phyloP scores from a whole-genome alignment of 2,113 vertebrate genomes.

The Galbula dea region DNA sequence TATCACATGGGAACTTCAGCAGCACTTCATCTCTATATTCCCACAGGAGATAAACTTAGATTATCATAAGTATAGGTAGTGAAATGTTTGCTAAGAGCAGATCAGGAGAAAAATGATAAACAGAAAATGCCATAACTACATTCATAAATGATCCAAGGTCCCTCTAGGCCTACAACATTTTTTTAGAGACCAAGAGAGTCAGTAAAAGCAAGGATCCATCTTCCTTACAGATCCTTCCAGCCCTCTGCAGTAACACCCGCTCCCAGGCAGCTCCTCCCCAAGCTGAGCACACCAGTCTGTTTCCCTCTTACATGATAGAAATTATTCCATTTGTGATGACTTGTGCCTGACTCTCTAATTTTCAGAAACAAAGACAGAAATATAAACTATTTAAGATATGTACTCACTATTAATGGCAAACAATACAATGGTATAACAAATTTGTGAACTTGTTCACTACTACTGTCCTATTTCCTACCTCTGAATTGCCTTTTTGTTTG shows the following conservation, averaged over 20 bases:
- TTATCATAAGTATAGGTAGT: not conserved
- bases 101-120: not conserved
- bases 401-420: not conserved
- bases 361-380: not conserved
- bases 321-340: not conserved
- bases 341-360: not conserved
- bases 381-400: not conserved
- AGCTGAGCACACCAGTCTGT: not conserved
- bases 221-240: not conserved
- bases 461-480: not conserved
- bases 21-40: not conserved
- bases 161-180: not conserved
- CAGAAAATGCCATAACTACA: not conserved
- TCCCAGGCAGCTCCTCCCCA: not conserved
- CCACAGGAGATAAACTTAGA: not conserved
- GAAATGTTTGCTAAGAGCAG: not conserved
- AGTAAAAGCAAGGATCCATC: not conserved
- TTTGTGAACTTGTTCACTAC: not conserved
- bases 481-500: not conserved
- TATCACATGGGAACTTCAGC: not conserved
- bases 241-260: fast-evolving
- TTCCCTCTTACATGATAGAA: not conserved
- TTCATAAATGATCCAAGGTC: not conserved
- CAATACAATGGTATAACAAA: not conserved
- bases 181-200: not conserved